A percentile compares a stretch with the other conserved stretches of the same genome.
Evolutionary conservation across 1,140 invertebrate species (phyloP).

Genomic region (Himalopsyche phryganea): DNA sequence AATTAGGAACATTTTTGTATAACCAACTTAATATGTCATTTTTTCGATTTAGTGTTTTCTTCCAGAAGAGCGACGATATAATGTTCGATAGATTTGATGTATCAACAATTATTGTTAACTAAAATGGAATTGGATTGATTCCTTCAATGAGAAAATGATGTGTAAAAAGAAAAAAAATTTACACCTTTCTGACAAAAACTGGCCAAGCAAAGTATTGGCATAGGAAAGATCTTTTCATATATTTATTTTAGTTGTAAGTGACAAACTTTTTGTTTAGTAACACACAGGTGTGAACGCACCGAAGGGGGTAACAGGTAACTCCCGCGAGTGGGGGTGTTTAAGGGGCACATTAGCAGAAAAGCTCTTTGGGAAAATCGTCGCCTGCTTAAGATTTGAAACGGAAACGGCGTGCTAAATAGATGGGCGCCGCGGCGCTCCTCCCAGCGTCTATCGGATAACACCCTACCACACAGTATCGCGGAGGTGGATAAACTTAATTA

Average conservation of each 20-base stretch:
- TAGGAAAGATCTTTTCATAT: too few relatives aligned
- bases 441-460: conserved; percentile 10
- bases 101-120: too few relatives aligned
- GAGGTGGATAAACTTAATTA: conserved; percentile 27
- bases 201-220: too few relatives aligned
- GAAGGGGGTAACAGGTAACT: not conserved
- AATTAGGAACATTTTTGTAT: too few relatives aligned
- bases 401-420: conserved; percentile 25
- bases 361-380: conserved; percentile 33
- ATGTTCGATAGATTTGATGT: too few relatives aligned
- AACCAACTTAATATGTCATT: too few relatives aligned
- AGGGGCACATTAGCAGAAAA: conserved; percentile 27
- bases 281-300: not conserved
- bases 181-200: too few relatives aligned
- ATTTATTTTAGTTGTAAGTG: not conserved
- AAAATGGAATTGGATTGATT: too few relatives aligned
- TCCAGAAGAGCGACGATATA: too few relatives aligned
- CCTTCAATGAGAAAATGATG: too few relatives aligned
- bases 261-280: not conserved
- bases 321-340: not conserved
- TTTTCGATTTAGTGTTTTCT: too few relatives aligned
- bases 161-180: too few relatives aligned
- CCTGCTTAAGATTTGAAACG: conserved; percentile 31
- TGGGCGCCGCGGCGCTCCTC: conserved; percentile 4
- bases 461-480: not conserved